Conservation (phyloP, 2,888 invertebrate genomes). For the Glaucopsyche alexis region DNA sequence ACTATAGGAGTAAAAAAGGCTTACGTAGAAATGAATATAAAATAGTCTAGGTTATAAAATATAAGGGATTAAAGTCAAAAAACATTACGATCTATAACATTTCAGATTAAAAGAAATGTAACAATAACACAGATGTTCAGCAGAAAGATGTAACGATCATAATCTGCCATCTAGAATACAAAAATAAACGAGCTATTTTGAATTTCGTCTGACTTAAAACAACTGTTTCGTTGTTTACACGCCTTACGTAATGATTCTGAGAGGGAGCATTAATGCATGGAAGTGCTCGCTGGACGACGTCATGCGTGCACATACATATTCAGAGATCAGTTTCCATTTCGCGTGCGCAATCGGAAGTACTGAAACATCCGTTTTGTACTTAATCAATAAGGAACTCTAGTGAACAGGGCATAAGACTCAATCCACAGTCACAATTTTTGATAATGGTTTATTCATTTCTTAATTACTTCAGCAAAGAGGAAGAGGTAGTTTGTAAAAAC, state of each 20-base stretch:
- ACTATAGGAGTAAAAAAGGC: not conserved
- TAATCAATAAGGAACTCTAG: conserved; percentile 57
- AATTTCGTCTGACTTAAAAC: conserved; percentile 32
- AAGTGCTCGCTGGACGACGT: conserved; percentile 48
- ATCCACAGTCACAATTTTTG: conserved; percentile 36
- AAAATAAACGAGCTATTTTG: conserved; percentile 22
- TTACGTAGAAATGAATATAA: not conserved
- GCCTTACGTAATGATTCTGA: conserved; percentile 36
- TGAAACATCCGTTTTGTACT: conserved; percentile 46
- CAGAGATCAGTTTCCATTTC: conserved; percentile 76
- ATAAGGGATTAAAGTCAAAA: too few species aligned
- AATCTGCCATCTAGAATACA: conserved; percentile 3
- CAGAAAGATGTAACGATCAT: not conserved
- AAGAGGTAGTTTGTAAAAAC: conserved; percentile 57
- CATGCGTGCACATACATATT: conserved; percentile 69
- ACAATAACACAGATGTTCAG: conserved; percentile 13
- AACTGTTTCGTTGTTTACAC: conserved; percentile 22
- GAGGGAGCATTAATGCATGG: conserved; percentile 47
- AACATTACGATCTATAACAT: too few species aligned
- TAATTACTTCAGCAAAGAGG: conserved; percentile 62
- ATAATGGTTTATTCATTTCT: conserved; percentile 66
- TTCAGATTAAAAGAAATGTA: not conserved
- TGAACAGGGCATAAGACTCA: conserved; percentile 42
- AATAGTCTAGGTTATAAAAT: not conserved
- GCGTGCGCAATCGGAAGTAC: conserved; percentile 73